Evolutionary conservation across 1,140 invertebrate genomes (phyloP).

Genomic region (Nasonia longicornis): DNA sequence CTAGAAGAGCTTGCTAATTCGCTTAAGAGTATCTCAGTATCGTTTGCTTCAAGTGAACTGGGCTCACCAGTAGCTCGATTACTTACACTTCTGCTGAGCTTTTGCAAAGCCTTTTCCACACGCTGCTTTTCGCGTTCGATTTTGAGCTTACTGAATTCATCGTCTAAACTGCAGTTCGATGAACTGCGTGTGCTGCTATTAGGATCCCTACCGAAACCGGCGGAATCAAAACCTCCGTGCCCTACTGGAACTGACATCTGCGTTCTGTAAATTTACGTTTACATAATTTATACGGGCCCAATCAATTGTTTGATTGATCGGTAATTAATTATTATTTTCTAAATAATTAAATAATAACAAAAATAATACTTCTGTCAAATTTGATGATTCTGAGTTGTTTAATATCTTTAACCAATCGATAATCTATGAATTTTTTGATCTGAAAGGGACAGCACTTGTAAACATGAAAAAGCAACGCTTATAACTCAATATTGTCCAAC

Average conservation of each 20-base stretch:
- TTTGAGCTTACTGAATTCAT: constrained; percentile 72
- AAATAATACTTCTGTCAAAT: neutral
- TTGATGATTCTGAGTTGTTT: neutral
- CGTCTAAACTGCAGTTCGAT: constrained; percentile 48
- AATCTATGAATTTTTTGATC: neutral
- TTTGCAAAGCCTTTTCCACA: constrained; percentile 64
- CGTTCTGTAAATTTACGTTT: constrained; percentile 17
- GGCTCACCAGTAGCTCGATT: constrained; percentile 39
- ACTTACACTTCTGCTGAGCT: constrained; percentile 66
- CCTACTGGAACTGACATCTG: constrained; percentile 41
- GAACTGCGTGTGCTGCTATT: constrained; percentile 45
- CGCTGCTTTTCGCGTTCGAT: constrained; percentile 67
- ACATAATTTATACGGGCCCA: neutral
- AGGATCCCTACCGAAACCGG: neutral
- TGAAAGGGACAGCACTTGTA: neutral
- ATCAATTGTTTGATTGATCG: neutral
- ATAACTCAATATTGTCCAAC: neutral
- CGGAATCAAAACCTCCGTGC: neutral
- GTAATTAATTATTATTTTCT: neutral
- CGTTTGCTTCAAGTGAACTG: constrained; percentile 43
- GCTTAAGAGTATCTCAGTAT: constrained; percentile 55
- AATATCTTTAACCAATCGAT: neutral
- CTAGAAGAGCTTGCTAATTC: constrained; percentile 56
- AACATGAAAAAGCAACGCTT: constrained; percentile 2
- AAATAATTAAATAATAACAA: neutral